Evolutionary conservation across 2,797 vertebrate genomes (phyloP).

Genomic region (Anguilla anguilla): DNA sequence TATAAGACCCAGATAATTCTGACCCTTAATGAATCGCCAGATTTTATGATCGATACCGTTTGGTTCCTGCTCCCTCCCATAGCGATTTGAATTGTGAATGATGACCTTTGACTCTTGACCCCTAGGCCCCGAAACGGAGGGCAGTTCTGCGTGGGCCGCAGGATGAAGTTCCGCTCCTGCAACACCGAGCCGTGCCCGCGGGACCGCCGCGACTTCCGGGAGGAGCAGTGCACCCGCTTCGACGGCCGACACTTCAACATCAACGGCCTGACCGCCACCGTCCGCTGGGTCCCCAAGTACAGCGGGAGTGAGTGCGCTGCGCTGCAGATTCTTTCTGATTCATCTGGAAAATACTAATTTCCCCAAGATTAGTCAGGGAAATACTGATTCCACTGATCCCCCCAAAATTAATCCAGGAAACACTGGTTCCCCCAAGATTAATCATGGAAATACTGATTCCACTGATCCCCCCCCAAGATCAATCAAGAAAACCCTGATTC

Average conservation of each 20-base stretch:
- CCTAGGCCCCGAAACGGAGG: constrained; percentile 90
- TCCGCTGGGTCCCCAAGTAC: constrained; percentile 96
- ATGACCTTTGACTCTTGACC: constrained; percentile 8
- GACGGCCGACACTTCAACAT: constrained; percentile 97
- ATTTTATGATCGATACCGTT: neutral
- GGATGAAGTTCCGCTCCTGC: constrained; percentile 97
- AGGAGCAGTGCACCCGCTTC: constrained; percentile 92
- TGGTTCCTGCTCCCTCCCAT: neutral
- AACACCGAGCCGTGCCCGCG: constrained; percentile 92
- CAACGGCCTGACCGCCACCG: constrained; percentile 87
- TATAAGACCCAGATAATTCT: neutral
- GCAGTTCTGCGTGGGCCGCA: constrained; percentile 91
- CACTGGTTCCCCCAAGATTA: no score
- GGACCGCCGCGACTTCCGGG: constrained; percentile 87
- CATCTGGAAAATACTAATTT: no score
- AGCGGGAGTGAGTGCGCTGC: constrained; percentile 87
- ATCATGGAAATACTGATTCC: no score
- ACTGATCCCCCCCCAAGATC: no score
- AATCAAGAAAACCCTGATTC: no score
- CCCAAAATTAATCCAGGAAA: no score
- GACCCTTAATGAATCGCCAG: neutral
- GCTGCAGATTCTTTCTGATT: neutral
- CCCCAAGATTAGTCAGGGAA: neutral
- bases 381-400: neutral
- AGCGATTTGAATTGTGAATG: neutral